A percentile compares a stretch with the other conserved stretches of the same genome.
phyloP scores from a whole-genome alignment of 2,888 invertebrate species.

The Hermaeophaga mercurialis region DNA sequence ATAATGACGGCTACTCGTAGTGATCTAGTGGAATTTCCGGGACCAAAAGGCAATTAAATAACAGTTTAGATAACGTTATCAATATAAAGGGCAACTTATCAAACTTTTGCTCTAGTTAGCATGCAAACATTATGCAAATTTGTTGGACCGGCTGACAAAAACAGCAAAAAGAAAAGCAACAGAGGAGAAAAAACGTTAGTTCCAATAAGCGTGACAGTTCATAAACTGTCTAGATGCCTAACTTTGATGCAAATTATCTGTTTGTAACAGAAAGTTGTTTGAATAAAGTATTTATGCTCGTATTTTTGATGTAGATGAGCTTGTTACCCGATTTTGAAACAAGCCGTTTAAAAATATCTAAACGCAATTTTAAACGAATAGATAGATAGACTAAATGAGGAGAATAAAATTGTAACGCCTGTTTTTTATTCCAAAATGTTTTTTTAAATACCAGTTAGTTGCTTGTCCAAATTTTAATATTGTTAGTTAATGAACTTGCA shows the following conservation, averaged over 20 bases:
- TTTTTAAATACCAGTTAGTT: no score
- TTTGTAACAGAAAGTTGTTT: not conserved
- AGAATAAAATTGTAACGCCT: no score
- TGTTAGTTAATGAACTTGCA: no score
- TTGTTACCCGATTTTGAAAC: not conserved
- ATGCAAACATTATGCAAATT: slow-evolving; percentile 14
- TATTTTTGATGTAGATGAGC: not conserved
- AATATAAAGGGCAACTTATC: slow-evolving; percentile 5
- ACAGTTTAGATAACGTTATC: slow-evolving; percentile 15
- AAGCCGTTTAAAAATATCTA: no score
- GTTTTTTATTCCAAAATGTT: no score
- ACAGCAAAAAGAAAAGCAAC: not conserved
- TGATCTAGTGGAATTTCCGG: no score
- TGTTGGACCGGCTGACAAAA: not conserved
- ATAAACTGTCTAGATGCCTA: not conserved
- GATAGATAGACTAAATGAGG: no score
- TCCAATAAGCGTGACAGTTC: not conserved
- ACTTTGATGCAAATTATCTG: not conserved
- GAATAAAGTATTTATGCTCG: not conserved
- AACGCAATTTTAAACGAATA: no score
- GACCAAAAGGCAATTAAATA: slow-evolving; percentile 13
- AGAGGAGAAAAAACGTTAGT: not conserved
- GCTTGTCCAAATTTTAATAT: no score
- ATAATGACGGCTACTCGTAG: no score
- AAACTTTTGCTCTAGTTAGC: slow-evolving; percentile 6